Evolutionary conservation across 2,113 vertebrate species (phyloP), one percentile per base, ranked within the genome.

Genomic region (Argyrosomus japonicus): DNA sequence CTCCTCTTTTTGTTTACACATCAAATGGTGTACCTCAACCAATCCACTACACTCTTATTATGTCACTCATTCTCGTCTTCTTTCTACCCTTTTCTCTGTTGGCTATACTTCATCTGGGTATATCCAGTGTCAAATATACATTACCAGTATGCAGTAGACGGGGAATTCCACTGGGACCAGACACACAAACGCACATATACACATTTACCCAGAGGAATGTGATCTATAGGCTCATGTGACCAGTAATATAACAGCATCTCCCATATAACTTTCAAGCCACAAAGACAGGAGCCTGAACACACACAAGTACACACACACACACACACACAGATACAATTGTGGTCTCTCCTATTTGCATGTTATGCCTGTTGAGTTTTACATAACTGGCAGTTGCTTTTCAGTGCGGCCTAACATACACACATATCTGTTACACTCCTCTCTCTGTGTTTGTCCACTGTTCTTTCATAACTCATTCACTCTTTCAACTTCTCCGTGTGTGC

Each of bases 271-370:
- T 56, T 63, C 43, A 19, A 40, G 21, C 79, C 27, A n/a, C 54
- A 36, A 21, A 18, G n/a, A 18, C 63, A 51, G 23, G 2, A 51
- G 25, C n/a, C 40, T 12, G 15, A 56, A 48, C 62, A 67, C 27
- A 63, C 27, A 54, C 75, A 40, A 21, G 48, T 23, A 77, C 57
- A 54, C n/a, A 61, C 72, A 40, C 56, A 64, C 51, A 58, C n/a
- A 75, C 18, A 45, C 27, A 45, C 29, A 65, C 29, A 56, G 72
- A 43, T 19, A 32, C 25, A 1, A 57, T 2, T 68, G 68, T 36
- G 45, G 61, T 77, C 25, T 13, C 14, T 53, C 17, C 14, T 4
- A 85, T 88, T 91, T 91, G 81, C 88, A 89, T 89, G 65, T 75
- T 36, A 4, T 7, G 9, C 7, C 64, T 25, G 45, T 12, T 40